phyloP scores from a whole-genome alignment of 2,888 invertebrate genomes.

The Noctuana brunneofusca region DNA sequence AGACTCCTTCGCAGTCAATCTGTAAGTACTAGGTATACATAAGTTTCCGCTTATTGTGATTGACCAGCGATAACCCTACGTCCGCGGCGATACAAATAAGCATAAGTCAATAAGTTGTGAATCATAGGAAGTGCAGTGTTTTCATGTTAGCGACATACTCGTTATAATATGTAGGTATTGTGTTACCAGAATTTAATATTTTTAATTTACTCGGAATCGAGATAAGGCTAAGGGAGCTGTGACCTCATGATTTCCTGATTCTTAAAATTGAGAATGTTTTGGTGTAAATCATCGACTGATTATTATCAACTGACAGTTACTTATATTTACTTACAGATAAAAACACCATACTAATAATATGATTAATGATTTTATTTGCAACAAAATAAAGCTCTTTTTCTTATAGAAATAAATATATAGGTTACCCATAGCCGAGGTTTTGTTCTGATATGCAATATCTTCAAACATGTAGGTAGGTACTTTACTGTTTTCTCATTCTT shows the following conservation, averaged over 20 bases:
- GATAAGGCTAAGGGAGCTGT: slow-evolving; percentile 7
- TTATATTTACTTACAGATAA: not conserved
- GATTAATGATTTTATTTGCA: no score
- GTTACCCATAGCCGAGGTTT: no score
- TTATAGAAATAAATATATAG: no score
- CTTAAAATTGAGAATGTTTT: slow-evolving; percentile 8
- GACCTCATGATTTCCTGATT: slow-evolving; percentile 12
- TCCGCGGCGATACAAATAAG: slow-evolving; percentile 53
- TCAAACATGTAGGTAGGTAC: not conserved
- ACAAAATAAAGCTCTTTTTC: no score
- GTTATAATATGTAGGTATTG: not conserved
- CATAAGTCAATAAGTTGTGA: slow-evolving; percentile 49
- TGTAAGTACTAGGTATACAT: slow-evolving; percentile 5
- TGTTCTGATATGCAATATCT: not conserved
- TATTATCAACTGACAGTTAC: not conserved
- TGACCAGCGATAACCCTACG: slow-evolving; percentile 68
- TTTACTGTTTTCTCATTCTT: no score
- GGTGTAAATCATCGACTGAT: slow-evolving; percentile 1
- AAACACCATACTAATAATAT: no score
- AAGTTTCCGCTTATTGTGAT: slow-evolving; percentile 62
- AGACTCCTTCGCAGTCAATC: not conserved
- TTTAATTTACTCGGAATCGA: slow-evolving; percentile 22
- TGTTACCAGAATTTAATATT: slow-evolving; percentile 18
- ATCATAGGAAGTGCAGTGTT: slow-evolving; percentile 55
- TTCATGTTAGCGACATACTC: slow-evolving; percentile 25